phyloP scores from a whole-genome alignment of 2,797 vertebrate species.

The Tangara arthus region DNA sequence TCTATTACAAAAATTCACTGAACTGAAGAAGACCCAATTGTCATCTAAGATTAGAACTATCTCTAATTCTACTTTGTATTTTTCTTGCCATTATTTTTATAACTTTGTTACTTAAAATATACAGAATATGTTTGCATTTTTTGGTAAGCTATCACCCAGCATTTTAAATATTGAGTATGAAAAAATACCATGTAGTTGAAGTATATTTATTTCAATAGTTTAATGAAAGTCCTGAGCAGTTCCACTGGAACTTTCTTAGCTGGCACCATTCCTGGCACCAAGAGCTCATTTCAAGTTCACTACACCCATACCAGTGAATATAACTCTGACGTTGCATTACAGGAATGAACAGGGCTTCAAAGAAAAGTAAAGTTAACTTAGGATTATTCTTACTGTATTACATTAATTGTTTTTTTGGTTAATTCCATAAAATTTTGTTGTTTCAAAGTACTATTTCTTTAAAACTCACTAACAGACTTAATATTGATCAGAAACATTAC shows the following conservation, averaged over 20 bases:
- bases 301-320: neutral
- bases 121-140: neutral
- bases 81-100: neutral
- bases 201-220: neutral
- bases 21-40: neutral
- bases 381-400: neutral
- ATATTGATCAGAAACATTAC: neutral
- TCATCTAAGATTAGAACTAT: neutral
- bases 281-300: neutral
- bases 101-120: neutral
- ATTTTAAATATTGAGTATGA: neutral
- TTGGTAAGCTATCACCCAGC: accelerated
- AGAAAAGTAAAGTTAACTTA: neutral
- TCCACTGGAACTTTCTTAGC: neutral
- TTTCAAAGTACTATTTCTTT: neutral
- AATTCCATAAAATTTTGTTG: neutral
- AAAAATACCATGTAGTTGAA: neutral
- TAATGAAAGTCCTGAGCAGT: neutral
- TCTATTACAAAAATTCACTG: neutral
- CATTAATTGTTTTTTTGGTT: neutral
- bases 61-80: neutral
- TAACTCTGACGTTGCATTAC: neutral
- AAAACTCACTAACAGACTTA: neutral
- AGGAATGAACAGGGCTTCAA: neutral
- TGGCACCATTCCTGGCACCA: neutral